phyloP scores from a whole-genome alignment of 2,113 vertebrate genomes.

The Callospermophilus lateralis region DNA sequence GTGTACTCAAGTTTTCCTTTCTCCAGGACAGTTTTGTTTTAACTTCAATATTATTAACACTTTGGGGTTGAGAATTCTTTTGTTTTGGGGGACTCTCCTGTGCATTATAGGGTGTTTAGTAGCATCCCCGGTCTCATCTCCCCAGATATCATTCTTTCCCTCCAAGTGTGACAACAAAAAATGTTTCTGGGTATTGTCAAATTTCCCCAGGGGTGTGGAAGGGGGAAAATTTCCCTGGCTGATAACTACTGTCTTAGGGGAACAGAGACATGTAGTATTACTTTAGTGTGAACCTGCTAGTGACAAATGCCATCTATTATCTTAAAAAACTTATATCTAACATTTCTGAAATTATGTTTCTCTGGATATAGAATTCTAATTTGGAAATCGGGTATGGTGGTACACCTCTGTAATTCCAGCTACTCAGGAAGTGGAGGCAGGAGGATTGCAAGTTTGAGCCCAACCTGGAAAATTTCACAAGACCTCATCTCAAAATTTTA shows the following conservation, averaged over 20 bases:
- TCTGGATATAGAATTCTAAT: not conserved
- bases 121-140: not conserved
- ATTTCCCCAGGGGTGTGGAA: not conserved
- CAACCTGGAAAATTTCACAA: no score
- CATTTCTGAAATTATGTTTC: slow-evolving; percentile 19
- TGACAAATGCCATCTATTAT: not conserved
- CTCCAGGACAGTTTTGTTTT: not conserved
- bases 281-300: not conserved
- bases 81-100: not conserved
- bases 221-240: not conserved
- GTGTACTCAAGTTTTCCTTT: not conserved
- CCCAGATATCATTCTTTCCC: not conserved
- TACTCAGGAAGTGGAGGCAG: not conserved
- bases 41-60: not conserved
- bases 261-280: not conserved
- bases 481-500: no score
- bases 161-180: not conserved
- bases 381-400: not conserved
- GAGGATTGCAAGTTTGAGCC: not conserved
- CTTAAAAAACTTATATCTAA: not conserved
- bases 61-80: not conserved
- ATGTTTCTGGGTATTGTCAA: not conserved
- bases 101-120: not conserved
- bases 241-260: not conserved
- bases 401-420: not conserved